Evolutionary conservation across 2,113 vertebrate genomes (phyloP).

Genomic region (Pyxicephalus adspersus): DNA sequence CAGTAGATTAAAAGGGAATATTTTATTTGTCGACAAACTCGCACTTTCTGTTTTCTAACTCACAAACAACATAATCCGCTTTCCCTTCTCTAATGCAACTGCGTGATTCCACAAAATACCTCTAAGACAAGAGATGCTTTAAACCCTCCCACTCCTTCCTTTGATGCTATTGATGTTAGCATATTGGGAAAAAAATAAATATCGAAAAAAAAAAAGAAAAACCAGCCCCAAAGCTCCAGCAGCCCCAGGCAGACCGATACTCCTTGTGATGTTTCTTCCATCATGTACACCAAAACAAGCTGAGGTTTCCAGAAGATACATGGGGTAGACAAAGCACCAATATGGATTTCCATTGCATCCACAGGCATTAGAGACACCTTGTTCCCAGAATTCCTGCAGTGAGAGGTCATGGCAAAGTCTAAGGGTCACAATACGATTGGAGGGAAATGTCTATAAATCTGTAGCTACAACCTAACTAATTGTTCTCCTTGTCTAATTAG

Average conservation of each 20-base stretch:
- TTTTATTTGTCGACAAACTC: no score
- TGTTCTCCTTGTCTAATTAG: constrained; percentile 19
- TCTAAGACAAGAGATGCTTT: background rate
- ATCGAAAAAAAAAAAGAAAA: background rate
- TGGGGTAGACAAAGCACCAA: background rate
- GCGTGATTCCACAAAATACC: background rate
- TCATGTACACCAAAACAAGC: background rate
- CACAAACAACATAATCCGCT: no score
- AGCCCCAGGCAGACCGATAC: background rate
- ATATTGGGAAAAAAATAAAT: background rate
- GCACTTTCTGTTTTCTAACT: no score
- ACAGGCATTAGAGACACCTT: background rate
- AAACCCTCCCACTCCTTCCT: background rate
- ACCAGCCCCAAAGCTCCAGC: background rate
- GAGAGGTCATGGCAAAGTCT: constrained; percentile 8
- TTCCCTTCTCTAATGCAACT: no score
- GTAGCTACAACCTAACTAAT: background rate
- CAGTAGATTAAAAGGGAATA: no score
- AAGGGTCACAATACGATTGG: background rate
- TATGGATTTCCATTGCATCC: constrained; percentile 32
- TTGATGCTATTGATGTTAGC: background rate
- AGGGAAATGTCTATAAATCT: constrained; percentile 9
- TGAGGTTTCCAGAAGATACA: background rate
- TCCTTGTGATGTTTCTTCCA: background rate
- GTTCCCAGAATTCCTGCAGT: background rate